phyloP scores from a whole-genome alignment of 2,888 invertebrate species.

The Noctua comes region DNA sequence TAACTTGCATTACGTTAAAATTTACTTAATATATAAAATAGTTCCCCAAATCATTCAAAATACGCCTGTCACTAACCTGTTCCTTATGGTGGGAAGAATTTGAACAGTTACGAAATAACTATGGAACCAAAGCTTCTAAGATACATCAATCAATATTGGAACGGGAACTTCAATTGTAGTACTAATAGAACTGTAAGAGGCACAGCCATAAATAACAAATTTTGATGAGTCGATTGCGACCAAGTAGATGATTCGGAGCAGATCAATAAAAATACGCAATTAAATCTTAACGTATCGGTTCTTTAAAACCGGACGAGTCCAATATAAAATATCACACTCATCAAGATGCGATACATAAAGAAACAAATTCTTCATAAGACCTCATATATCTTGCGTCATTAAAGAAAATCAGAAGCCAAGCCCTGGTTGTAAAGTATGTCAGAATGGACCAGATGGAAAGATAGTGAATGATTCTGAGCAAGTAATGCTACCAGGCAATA shows the following conservation, averaged over 20 bases:
- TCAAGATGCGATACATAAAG: slow-evolving; percentile 63
- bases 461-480: slow-evolving; percentile 82
- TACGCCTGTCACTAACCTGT: slow-evolving; percentile 11
- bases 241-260: slow-evolving; percentile 47
- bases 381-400: slow-evolving; percentile 82
- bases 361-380: slow-evolving; percentile 72
- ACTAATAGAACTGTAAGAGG: slow-evolving; percentile 58
- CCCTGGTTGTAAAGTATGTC: slow-evolving; percentile 84
- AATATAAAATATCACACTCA: slow-evolving; percentile 66
- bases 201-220: slow-evolving; percentile 53
- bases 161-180: slow-evolving; percentile 53
- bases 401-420: slow-evolving; percentile 79
- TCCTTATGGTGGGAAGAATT: slow-evolving; percentile 25
- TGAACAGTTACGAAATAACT: slow-evolving; percentile 31
- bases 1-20: not conserved
- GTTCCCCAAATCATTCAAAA: not conserved
- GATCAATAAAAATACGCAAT: slow-evolving; percentile 63
- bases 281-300: slow-evolving; percentile 52
- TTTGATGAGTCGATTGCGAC: slow-evolving; percentile 51
- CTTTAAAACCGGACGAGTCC: slow-evolving; percentile 58
- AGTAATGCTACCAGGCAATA: slow-evolving; percentile 83
- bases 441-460: slow-evolving; percentile 82
- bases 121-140: slow-evolving; percentile 30
- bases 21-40: not conserved
- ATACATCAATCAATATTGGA: slow-evolving; percentile 56